These are phyloP conservation scores for Anableps anableps DNA, from an alignment of 2,797 vertebrate species.

Conservation along the genomic window DNA sequence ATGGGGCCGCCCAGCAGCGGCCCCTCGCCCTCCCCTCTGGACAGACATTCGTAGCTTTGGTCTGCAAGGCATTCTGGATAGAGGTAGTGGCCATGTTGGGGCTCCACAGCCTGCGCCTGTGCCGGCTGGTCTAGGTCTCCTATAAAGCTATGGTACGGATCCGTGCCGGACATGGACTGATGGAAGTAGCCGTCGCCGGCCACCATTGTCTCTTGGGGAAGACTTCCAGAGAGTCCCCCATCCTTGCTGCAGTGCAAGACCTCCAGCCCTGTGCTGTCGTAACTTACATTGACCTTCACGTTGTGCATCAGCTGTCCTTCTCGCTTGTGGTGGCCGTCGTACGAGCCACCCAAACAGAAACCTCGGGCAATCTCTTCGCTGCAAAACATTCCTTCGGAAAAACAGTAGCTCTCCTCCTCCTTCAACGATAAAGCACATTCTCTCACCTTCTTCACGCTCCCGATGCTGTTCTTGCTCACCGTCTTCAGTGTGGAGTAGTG, in stretches of 20 bases:
- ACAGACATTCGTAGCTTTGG: slow-evolving; percentile 86
- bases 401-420: slow-evolving; percentile 85
- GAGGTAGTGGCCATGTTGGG: slow-evolving; percentile 83
- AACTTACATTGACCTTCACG: slow-evolving; percentile 81
- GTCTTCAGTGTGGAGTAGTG: slow-evolving; percentile 84
- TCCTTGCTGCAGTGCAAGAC: slow-evolving; percentile 80
- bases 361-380: slow-evolving; percentile 82
- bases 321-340: slow-evolving; percentile 81
- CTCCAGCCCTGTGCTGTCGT: slow-evolving; percentile 76
- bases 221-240: slow-evolving; percentile 71
- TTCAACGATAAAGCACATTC: slow-evolving; percentile 86
- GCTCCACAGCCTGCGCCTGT: slow-evolving; percentile 78
- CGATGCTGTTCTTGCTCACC: slow-evolving; percentile 78
- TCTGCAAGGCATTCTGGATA: slow-evolving; percentile 87
- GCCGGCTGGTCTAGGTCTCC: slow-evolving; percentile 80
- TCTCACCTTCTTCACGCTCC: slow-evolving; percentile 81
- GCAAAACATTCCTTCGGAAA: slow-evolving; percentile 83
- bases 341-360: slow-evolving; percentile 78
- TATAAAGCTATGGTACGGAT: slow-evolving; percentile 86
- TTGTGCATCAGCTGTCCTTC: slow-evolving; percentile 82
- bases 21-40: slow-evolving; percentile 80
- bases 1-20: slow-evolving; percentile 66
- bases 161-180: slow-evolving; percentile 77
- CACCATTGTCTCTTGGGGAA: slow-evolving; percentile 80
- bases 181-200: slow-evolving; percentile 80